Evolutionary conservation across 2,797 vertebrate species (phyloP).

Genomic region (Hyperoplus immaculatus): DNA sequence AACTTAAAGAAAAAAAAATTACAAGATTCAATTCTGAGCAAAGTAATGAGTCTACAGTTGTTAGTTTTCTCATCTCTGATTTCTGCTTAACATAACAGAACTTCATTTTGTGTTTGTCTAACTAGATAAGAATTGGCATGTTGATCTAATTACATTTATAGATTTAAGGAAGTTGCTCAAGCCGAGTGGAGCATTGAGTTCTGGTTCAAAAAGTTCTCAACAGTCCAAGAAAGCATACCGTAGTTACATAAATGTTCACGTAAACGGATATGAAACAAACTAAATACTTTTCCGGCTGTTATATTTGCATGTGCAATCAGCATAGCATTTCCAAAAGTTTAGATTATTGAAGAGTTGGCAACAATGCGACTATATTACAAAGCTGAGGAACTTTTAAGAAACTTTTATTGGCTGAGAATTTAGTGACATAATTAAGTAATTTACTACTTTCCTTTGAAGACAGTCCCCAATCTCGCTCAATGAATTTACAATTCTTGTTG

Average conservation of each 20-base stretch:
- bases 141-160: slow-evolving; percentile 1
- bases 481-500: not conserved
- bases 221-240: not conserved
- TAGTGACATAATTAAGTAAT: not conserved
- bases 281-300: not conserved
- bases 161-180: slow-evolving; percentile 13
- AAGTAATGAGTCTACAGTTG: not conserved
- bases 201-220: not conserved
- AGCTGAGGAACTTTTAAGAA: not conserved
- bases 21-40: not conserved
- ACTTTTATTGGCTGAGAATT: not conserved
- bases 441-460: not conserved
- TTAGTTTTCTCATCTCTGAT: not conserved
- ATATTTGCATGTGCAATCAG: not conserved
- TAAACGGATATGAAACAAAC: not conserved
- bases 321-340: not conserved
- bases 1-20: not conserved
- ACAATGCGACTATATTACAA: not conserved
- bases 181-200: not conserved
- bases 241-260: not conserved
- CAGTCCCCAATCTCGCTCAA: not conserved
- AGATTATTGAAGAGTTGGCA: not conserved
- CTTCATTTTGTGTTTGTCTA: too few relatives aligned
- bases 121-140: not conserved
- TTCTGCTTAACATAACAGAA: not conserved